These are phyloP conservation scores for Pomacea canaliculata DNA, from an alignment of 2,888 invertebrate genomes.

Conservation along the genomic window DNA sequence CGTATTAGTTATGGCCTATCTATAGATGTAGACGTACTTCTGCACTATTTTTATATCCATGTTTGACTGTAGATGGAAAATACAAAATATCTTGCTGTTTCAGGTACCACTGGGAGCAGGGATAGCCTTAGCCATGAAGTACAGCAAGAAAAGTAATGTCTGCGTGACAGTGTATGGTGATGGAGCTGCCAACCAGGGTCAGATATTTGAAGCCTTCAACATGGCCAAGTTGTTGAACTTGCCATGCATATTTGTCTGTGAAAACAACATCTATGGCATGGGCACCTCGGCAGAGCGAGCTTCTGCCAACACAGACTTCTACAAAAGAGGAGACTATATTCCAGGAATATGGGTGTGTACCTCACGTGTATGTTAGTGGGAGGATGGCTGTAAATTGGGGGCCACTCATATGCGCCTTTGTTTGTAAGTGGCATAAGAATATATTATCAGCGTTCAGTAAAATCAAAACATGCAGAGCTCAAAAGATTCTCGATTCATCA, in stretches of 20 bases:
- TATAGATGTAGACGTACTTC: no score
- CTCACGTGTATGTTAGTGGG: conserved; percentile 70
- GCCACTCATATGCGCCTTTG: no score
- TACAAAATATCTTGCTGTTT: no score
- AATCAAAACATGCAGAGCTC: no score
- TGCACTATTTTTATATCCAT: no score
- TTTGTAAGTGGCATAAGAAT: no score
- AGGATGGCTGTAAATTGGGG: no score
- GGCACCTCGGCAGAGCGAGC: conserved; percentile 91
- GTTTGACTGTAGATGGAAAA: no score
- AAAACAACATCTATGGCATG: conserved; percentile 99
- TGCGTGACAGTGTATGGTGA: conserved; percentile 90
- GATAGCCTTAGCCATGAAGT: conserved; percentile 91
- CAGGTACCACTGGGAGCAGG: conserved; percentile 95
- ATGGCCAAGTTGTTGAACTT: conserved; percentile 96
- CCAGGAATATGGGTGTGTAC: conserved; percentile 86
- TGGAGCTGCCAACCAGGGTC: conserved; percentile 83
- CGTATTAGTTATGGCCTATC: no score
- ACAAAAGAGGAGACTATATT: conserved; percentile 92
- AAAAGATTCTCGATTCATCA: no score
- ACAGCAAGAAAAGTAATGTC: conserved; percentile 86
- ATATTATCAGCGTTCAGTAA: no score
- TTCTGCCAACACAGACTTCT: conserved; percentile 86
- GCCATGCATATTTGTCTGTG: conserved; percentile 94
- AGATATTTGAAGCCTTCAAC: conserved; percentile 81